Conservation (phyloP, 2,888 invertebrate species). For the Cantharis flavilabris region DNA sequence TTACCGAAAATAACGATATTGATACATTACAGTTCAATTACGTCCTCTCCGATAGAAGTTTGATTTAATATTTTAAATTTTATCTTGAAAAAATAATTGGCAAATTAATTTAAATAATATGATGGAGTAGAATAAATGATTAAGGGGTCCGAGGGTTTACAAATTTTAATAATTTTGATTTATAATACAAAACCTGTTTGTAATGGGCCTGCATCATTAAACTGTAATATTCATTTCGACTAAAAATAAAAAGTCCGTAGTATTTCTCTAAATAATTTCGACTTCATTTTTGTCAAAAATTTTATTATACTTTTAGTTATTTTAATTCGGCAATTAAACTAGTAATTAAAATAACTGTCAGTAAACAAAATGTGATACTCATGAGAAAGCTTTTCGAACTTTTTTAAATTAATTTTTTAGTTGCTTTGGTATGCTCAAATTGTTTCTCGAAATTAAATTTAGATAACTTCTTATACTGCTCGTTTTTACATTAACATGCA, state of each 20-base stretch:
- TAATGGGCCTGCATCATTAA: conserved; percentile 11
- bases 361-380: background rate
- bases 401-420: conserved; percentile 2
- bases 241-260: background rate
- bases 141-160: conserved; percentile 15
- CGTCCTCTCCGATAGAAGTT: background rate
- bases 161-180: conserved; percentile 24
- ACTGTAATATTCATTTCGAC: conserved; percentile 10
- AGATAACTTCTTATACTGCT: background rate
- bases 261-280: background rate
- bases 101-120: conserved; percentile 28
- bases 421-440: conserved; percentile 1
- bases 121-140: conserved; percentile 23
- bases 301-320: background rate
- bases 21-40: background rate
- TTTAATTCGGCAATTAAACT: background rate
- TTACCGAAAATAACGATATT: background rate
- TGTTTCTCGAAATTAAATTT: conserved; percentile 2
- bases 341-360: conserved; percentile 3
- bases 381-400: background rate
- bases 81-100: conserved; percentile 16
- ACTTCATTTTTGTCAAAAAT: background rate
- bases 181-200: conserved; percentile 20
- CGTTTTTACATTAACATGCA: conserved; percentile 2
- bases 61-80: background rate